Percentiles rank a stretch among this genome's conserved stretches.
phyloP scores from a whole-genome alignment of 2,888 invertebrate genomes.

The Volucella inanis region DNA sequence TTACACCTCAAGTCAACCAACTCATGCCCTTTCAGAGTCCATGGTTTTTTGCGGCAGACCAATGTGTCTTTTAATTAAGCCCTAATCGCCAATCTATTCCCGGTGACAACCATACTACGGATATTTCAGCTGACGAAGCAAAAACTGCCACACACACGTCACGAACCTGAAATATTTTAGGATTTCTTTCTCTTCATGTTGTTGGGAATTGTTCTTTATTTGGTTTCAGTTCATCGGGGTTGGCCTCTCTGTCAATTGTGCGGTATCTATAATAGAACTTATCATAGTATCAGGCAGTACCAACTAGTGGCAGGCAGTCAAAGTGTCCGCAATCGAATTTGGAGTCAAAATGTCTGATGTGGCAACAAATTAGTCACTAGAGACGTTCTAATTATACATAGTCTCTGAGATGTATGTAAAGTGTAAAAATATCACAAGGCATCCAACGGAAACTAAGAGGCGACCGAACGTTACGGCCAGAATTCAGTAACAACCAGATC shows the following conservation, averaged over 20 bases:
- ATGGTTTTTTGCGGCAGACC: not conserved
- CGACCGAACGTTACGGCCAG: too few species aligned
- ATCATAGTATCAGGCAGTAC: not conserved
- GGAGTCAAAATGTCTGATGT: slow-evolving; percentile 43
- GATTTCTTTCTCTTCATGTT: not conserved
- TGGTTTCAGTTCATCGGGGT: slow-evolving; percentile 43
- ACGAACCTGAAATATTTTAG: not conserved
- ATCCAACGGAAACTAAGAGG: too few species aligned
- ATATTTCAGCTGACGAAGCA: slow-evolving; percentile 33
- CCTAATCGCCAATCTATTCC: slow-evolving; percentile 51
- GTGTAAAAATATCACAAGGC: too few species aligned
- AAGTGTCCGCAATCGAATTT: slow-evolving; percentile 19
- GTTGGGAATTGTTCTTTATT: not conserved
- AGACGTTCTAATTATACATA: slow-evolving; percentile 23
- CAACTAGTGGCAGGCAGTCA: not conserved
- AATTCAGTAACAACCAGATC: not conserved
- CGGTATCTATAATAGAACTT: not conserved
- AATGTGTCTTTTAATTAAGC: slow-evolving; percentile 28
- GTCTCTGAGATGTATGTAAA: too few species aligned
- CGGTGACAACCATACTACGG: slow-evolving; percentile 51
- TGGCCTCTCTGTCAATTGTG: slow-evolving; percentile 36
- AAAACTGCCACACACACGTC: slow-evolving; percentile 35
- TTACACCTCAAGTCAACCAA: not conserved
- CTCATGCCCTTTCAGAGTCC: not conserved
- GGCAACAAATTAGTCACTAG: slow-evolving; percentile 32